These are phyloP conservation scores for Lepilemur ruficaudatus DNA, from an alignment of 2,797 vertebrate species.

Conservation along the genomic window DNA sequence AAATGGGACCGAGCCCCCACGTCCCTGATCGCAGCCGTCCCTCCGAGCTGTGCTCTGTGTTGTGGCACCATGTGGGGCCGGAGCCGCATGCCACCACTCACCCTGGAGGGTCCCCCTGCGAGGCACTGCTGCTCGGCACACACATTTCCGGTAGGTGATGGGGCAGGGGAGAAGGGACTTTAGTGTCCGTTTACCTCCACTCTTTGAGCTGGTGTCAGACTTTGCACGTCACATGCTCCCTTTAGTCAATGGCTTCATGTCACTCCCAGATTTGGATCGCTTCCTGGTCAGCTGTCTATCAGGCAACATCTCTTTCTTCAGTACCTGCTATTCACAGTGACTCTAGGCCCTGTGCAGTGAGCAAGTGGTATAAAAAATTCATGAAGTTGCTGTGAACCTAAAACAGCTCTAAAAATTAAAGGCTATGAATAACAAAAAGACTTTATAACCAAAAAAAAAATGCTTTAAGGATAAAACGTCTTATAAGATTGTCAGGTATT, in stretches of 20 bases:
- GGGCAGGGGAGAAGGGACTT: background rate
- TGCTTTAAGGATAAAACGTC: background rate
- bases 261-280: background rate
- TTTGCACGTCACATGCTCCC: background rate
- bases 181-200: background rate
- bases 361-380: background rate
- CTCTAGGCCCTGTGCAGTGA: background rate
- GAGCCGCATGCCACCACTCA: background rate
- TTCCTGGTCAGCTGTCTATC: conserved; percentile 27
- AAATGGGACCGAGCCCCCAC: background rate
- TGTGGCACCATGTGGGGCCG: background rate
- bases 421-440: background rate
- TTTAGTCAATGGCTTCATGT: background rate
- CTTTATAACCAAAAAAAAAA: background rate
- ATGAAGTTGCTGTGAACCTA: background rate
- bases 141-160: accelerated
- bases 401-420: background rate
- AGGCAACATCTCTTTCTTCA: background rate
- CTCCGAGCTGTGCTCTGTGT: background rate
- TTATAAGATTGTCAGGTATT: background rate
- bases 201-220: background rate
- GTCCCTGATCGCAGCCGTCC: background rate
- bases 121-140: background rate
- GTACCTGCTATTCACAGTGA: conserved; percentile 11
- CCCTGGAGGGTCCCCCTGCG: background rate